phyloP scores from a whole-genome alignment of 2,888 invertebrate species.

The Lutraria lutraria region DNA sequence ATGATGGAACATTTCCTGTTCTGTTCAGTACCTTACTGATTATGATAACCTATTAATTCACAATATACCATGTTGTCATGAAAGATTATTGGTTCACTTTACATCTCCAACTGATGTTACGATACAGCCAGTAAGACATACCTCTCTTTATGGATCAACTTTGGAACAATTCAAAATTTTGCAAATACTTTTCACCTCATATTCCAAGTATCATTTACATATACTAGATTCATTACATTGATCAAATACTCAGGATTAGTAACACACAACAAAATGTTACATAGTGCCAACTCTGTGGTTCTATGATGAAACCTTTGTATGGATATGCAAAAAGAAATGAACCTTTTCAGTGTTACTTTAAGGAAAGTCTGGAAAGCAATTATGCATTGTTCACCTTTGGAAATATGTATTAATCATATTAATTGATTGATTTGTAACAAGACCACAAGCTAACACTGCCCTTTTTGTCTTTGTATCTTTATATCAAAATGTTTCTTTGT shows the following conservation, averaged over 20 bases:
- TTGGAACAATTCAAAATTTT: neutral
- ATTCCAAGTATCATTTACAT: neutral
- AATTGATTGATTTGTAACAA: no score
- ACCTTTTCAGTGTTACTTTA: no score
- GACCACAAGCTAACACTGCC: no score
- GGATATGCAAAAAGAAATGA: no score
- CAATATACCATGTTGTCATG: neutral
- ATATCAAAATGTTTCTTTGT: no score
- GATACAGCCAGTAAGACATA: neutral
- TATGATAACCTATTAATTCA: constrained; percentile 5
- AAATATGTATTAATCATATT: no score
- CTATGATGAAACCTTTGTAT: no score
- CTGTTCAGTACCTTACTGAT: neutral
- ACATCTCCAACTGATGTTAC: neutral
- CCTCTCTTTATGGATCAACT: neutral
- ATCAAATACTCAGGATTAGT: neutral
- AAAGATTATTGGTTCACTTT: neutral
- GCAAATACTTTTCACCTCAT: neutral
- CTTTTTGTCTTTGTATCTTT: no score
- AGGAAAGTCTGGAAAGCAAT: no score
- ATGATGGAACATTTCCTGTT: neutral
- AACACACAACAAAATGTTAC: no score
- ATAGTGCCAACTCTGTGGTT: no score
- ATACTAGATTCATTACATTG: neutral
- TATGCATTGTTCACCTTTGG: no score